Percentiles rank a stretch among this genome's conserved stretches.
Evolutionary conservation across 2,888 invertebrate genomes (phyloP).

Genomic region (Phasia obesa): DNA sequence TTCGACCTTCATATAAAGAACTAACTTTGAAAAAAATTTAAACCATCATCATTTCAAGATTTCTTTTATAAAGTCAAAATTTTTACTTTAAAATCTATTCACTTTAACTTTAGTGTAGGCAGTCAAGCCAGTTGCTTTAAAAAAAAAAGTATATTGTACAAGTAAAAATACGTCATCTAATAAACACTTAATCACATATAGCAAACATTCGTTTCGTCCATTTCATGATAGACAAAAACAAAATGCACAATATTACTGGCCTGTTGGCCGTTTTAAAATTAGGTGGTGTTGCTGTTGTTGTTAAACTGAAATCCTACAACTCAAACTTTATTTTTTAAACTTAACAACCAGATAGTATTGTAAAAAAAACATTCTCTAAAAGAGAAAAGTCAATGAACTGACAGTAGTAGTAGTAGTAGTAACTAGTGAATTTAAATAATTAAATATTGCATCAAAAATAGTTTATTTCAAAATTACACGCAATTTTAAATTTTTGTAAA

Average conservation of each 20-base stretch:
- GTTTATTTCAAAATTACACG: slow-evolving; percentile 20
- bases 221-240: slow-evolving; percentile 38
- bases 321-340: slow-evolving; percentile 29
- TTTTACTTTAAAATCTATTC: slow-evolving; percentile 2
- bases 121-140: background rate
- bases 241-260: slow-evolving; percentile 27
- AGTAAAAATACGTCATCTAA: slow-evolving; percentile 18
- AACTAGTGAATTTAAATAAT: slow-evolving; percentile 16
- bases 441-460: slow-evolving; percentile 16
- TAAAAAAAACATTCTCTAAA: slow-evolving; percentile 21
- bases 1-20: too few species aligned
- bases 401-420: slow-evolving; percentile 12
- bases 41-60: too few species aligned
- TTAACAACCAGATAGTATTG: slow-evolving; percentile 22
- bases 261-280: background rate
- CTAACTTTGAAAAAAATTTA: too few species aligned
- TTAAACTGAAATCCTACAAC: slow-evolving; percentile 43
- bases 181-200: slow-evolving; percentile 57
- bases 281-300: slow-evolving; percentile 22
- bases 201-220: slow-evolving; percentile 21
- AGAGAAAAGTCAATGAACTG: slow-evolving; percentile 40
- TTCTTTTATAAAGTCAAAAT: background rate
- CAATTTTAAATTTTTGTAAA: slow-evolving; percentile 7
- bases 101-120: slow-evolving; percentile 12
- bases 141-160: slow-evolving; percentile 11